phyloP scores from a whole-genome alignment of 1,140 invertebrate species.

The Eumaeus atala region DNA sequence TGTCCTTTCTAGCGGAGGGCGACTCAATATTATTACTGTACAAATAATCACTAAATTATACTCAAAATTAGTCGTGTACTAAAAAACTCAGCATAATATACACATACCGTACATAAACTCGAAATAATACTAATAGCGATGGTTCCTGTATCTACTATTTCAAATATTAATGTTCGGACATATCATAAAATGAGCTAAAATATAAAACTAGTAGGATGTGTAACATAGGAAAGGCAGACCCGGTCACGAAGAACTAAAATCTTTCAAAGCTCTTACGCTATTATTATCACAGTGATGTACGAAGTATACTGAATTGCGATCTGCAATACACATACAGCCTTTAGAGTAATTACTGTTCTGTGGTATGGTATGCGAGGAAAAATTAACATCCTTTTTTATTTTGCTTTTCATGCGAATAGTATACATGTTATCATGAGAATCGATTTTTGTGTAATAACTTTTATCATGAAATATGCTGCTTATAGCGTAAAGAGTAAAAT shows the following conservation, averaged over 20 bases:
- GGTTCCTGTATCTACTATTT: too few species aligned
- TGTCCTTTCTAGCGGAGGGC: too few species aligned
- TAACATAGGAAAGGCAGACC: slow-evolving; percentile 8
- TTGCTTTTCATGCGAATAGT: slow-evolving; percentile 2
- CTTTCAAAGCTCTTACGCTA: slow-evolving; percentile 27
- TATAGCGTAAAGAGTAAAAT: too few species aligned
- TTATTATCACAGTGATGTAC: slow-evolving; percentile 27
- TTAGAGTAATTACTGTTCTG: slow-evolving; percentile 7
- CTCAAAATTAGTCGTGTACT: too few species aligned
- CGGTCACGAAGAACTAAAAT: slow-evolving; percentile 28
- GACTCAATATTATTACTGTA: too few species aligned
- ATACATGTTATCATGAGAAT: slow-evolving; percentile 1
- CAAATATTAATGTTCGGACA: too few species aligned
- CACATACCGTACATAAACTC: too few species aligned
- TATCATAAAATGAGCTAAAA: too few species aligned
- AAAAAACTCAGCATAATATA: too few species aligned
- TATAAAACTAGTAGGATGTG: too few species aligned
- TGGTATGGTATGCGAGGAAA: neutral
- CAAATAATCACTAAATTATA: too few species aligned
- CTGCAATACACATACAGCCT: slow-evolving; percentile 8
- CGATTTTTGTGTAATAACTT: neutral
- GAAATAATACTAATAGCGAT: too few species aligned
- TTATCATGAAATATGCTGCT: neutral
- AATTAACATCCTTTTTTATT: slow-evolving; percentile 1
- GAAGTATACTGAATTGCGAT: slow-evolving; percentile 10